Conservation (phyloP, 1,140 invertebrate species). For the Sitodiplosis mosellana region DNA sequence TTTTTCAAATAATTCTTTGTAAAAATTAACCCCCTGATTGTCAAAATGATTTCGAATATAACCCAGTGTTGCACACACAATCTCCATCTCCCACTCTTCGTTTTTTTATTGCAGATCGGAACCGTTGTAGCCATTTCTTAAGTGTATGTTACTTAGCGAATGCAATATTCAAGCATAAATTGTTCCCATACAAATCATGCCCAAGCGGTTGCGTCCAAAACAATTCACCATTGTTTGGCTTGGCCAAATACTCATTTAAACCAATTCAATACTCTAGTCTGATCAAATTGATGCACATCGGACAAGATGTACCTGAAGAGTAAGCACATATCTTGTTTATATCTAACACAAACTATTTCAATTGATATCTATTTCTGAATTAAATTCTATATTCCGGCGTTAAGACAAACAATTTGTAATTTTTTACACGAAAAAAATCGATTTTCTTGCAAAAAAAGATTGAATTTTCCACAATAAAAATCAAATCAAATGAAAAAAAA, state of each 20-base stretch:
- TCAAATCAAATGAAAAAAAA: slow-evolving; percentile 2
- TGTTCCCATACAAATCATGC: slow-evolving; percentile 37
- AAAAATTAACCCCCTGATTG: too few relatives aligned
- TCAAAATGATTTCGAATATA: too few relatives aligned
- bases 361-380: too few relatives aligned
- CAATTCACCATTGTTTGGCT: slow-evolving; percentile 14
- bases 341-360: slow-evolving; percentile 1
- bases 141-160: slow-evolving; percentile 44
- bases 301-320: slow-evolving; percentile 39
- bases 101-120: slow-evolving; percentile 25
- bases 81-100: too few relatives aligned
- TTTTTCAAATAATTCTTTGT: too few relatives aligned
- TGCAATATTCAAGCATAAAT: slow-evolving; percentile 29
- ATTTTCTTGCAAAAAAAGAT: too few relatives aligned
- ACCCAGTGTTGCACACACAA: too few relatives aligned
- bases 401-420: not conserved
- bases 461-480: too few relatives aligned
- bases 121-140: slow-evolving; percentile 45
- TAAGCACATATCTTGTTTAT: slow-evolving; percentile 17
- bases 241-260: too few relatives aligned
- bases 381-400: too few relatives aligned
- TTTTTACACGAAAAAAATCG: not conserved
- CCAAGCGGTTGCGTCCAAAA: slow-evolving; percentile 32
- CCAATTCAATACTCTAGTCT: slow-evolving; percentile 10
- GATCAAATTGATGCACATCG: slow-evolving; percentile 25